phyloP scores from a whole-genome alignment of 2,113 vertebrate species.

The Proteles cristata region DNA sequence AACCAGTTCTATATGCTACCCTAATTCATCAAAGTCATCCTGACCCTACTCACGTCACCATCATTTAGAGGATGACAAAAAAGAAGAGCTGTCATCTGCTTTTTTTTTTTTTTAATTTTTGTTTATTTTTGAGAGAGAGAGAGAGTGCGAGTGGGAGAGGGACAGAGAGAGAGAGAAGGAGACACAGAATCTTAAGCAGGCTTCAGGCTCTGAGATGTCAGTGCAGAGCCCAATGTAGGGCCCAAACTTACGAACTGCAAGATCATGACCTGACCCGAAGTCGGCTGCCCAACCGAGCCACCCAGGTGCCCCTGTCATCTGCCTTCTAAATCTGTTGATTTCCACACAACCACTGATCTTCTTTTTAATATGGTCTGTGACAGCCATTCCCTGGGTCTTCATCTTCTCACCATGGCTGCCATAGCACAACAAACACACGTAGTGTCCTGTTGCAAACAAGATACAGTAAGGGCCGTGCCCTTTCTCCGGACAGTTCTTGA shows the following conservation, averaged over 20 bases:
- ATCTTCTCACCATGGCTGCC: background rate
- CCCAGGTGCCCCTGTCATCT: background rate
- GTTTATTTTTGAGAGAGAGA: no score
- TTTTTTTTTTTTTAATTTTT: background rate
- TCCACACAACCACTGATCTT: background rate
- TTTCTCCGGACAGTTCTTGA: background rate
- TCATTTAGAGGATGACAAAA: background rate
- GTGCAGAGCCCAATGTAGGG: no score
- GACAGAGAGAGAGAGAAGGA: no score
- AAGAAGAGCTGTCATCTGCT: background rate
- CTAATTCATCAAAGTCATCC: background rate
- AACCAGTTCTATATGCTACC: background rate
- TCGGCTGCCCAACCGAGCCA: no score
- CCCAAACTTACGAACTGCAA: no score
- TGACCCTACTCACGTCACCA: background rate
- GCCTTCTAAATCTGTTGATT: conserved; percentile 26
- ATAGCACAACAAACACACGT: background rate
- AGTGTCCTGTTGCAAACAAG: background rate
- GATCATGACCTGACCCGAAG: no score
- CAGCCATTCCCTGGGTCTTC: background rate
- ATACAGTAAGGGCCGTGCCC: background rate
- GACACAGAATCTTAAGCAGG: no score
- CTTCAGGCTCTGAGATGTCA: no score
- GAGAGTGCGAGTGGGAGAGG: no score
- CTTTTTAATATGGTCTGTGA: background rate